These are phyloP conservation scores for Nothura maculosa DNA, from an alignment of 2,797 vertebrate species.

Conservation along the genomic window DNA sequence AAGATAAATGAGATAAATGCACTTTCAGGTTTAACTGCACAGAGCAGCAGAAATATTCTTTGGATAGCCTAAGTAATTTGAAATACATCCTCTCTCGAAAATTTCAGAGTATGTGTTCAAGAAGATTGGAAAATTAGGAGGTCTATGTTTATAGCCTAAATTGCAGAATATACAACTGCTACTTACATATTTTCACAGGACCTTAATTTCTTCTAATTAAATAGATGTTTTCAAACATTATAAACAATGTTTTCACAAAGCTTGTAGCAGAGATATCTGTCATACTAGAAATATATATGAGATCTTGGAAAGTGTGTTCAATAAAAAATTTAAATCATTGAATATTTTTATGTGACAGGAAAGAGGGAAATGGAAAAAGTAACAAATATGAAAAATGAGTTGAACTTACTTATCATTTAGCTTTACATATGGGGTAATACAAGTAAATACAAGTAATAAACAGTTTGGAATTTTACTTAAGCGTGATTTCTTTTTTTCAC, in stretches of 20 bases:
- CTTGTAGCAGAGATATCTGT: background rate
- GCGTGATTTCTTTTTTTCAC: background rate
- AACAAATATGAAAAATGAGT: conserved; percentile 10
- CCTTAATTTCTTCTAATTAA: conserved; percentile 37
- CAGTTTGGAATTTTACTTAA: too few species aligned
- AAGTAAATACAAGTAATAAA: too few species aligned
- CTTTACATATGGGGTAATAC: background rate
- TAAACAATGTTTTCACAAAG: background rate
- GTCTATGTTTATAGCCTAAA: background rate
- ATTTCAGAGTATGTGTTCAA: conserved; percentile 24
- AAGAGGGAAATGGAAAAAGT: background rate
- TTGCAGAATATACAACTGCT: conserved; percentile 33
- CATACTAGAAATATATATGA: background rate
- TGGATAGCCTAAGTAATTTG: background rate
- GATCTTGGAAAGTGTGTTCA: background rate
- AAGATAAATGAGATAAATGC: conserved; percentile 48
- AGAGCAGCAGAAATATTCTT: background rate
- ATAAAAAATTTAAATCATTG: conserved; percentile 4
- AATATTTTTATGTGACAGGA: background rate
- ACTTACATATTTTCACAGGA: conserved; percentile 6
- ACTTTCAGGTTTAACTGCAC: conserved; percentile 52
- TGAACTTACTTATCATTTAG: background rate
- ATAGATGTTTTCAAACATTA: background rate
- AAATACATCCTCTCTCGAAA: conserved; percentile 19
- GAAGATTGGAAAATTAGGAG: conserved; percentile 32